These are phyloP conservation scores for Onthophagus sagittarius DNA, from an alignment of 2,888 invertebrate species.

Conservation along the genomic window DNA sequence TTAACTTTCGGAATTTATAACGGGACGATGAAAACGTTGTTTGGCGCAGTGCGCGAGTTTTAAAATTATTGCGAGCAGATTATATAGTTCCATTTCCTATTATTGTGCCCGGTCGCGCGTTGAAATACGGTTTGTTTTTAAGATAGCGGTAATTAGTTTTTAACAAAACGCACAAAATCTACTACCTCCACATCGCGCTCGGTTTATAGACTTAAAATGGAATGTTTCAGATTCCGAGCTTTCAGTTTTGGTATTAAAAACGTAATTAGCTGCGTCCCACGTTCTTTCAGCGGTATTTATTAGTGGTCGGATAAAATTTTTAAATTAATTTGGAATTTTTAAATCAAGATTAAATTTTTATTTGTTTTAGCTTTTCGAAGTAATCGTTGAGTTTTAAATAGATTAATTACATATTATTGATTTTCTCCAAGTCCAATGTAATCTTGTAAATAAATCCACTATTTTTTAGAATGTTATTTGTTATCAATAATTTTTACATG, in stretches of 20 bases:
- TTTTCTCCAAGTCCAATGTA: too few species aligned
- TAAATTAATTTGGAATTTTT: background rate
- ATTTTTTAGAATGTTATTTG: too few species aligned
- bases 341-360: too few species aligned
- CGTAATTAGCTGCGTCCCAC: background rate
- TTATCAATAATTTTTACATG: too few species aligned
- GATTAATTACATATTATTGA: too few species aligned
- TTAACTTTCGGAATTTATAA: background rate
- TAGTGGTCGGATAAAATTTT: background rate
- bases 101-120: background rate
- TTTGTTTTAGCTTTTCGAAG: too few species aligned
- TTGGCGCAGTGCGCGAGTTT: background rate
- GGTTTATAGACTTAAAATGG: background rate
- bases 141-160: background rate
- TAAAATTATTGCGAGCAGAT: background rate
- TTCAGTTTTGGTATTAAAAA: background rate
- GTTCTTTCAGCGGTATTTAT: background rate
- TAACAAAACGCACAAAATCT: background rate
- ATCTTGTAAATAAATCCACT: too few species aligned
- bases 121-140: background rate
- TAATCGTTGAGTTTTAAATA: too few species aligned
- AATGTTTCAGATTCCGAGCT: background rate
- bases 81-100: background rate
- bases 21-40: background rate
- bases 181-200: background rate